These are phyloP conservation scores for Labeo rohita DNA, from an alignment of 2,113 vertebrate genomes.

Conservation along the genomic window DNA sequence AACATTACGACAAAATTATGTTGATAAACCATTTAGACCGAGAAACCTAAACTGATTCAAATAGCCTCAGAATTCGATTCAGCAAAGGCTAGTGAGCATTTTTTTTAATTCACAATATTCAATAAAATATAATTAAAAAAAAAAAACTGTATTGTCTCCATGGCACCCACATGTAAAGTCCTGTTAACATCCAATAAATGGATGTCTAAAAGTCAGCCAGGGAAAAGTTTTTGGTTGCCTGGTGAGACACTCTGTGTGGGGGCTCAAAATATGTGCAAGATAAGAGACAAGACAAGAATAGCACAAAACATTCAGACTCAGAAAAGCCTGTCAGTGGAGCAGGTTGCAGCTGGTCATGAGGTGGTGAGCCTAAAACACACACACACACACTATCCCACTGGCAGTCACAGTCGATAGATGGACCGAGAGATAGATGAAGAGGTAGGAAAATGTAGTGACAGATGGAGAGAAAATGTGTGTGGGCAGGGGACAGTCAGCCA, in stretches of 20 bases:
- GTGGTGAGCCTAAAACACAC: conserved; percentile 40
- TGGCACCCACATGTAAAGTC: background rate
- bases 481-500: conserved; percentile 49
- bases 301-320: conserved; percentile 18
- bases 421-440: conserved; percentile 55
- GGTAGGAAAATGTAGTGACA: conserved; percentile 59
- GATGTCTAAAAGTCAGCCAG: conserved; percentile 22
- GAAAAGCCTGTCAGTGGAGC: conserved; percentile 39
- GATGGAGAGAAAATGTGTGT: conserved; percentile 60
- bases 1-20: background rate
- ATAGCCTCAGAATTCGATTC: no score
- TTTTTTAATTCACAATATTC: background rate
- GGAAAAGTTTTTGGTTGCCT: conserved; percentile 26
- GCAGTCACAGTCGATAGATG: conserved; percentile 57
- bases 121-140: background rate
- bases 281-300: conserved; percentile 49
- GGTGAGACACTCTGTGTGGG: background rate
- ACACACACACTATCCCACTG: conserved; percentile 49
- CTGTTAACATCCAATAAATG: background rate
- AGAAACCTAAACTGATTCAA: no score
- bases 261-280: conserved; percentile 18
- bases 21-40: background rate
- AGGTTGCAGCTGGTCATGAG: conserved; percentile 35
- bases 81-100: no score
- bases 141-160: background rate